Evolutionary conservation across 2,797 vertebrate genomes (phyloP).

Genomic region (Amniataba percoides): DNA sequence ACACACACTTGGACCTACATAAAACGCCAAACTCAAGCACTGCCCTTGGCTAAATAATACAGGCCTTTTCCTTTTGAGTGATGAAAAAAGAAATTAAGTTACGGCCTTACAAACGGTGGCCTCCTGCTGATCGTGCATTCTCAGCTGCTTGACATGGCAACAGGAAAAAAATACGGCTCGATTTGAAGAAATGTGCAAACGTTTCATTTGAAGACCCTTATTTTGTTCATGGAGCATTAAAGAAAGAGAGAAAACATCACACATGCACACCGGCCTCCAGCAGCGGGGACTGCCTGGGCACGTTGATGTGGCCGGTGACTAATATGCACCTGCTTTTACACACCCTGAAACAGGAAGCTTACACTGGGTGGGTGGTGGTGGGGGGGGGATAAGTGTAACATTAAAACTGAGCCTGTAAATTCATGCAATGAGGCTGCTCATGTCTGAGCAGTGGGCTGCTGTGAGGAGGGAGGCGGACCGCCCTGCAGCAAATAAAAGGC

Average conservation of each 20-base stretch:
- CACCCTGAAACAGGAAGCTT: constrained; percentile 56
- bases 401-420: constrained; percentile 55
- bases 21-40: constrained; percentile 20
- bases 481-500: constrained; percentile 76
- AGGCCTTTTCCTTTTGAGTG: constrained; percentile 43
- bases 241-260: constrained; percentile 28
- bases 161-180: constrained; percentile 32
- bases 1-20: constrained; percentile 17
- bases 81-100: constrained; percentile 54
- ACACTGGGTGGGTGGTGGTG: neutral
- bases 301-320: constrained; percentile 49
- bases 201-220: constrained; percentile 19
- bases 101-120: constrained; percentile 44
- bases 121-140: constrained; percentile 58
- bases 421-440: constrained; percentile 27
- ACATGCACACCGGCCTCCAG: constrained; percentile 34
- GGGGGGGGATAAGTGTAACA: constrained; percentile 11
- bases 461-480: constrained; percentile 56
- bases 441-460: constrained; percentile 42
- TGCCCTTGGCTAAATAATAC: constrained; percentile 3
- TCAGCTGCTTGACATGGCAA: constrained; percentile 71
- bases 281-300: constrained; percentile 27
- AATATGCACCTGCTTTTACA: constrained; percentile 60
- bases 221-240: constrained; percentile 23
- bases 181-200: constrained; percentile 5